These are phyloP conservation scores for Muraenolepis orangiensis DNA, from an alignment of 2,797 vertebrate species.

Conservation along the genomic window DNA sequence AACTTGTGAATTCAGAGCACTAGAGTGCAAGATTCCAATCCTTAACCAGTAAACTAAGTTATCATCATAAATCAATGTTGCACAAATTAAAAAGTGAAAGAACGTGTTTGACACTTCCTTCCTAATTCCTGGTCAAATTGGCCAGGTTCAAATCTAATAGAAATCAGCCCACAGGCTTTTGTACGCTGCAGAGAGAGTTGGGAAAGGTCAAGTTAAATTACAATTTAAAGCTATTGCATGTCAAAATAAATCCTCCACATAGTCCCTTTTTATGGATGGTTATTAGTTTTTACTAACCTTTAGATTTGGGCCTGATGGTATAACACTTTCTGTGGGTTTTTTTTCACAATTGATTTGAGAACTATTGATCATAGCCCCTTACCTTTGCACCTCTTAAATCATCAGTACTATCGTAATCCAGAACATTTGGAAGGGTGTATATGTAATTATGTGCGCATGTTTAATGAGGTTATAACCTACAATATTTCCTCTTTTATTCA, in stretches of 20 bases:
- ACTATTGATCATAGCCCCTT: neutral
- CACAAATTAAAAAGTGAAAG: neutral
- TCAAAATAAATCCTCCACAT: neutral
- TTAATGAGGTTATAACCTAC: constrained; percentile 12
- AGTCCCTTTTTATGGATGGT: neutral
- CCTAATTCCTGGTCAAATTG: neutral
- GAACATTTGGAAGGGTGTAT: neutral
- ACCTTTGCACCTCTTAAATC: neutral
- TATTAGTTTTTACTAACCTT: neutral
- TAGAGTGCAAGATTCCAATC: neutral
- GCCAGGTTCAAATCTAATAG: neutral
- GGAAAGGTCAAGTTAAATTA: neutral
- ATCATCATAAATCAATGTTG: neutral
- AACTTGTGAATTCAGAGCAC: neutral
- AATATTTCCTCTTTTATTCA: constrained; percentile 38
- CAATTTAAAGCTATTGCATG: neutral
- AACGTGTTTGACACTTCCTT: neutral
- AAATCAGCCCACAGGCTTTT: too few species aligned
- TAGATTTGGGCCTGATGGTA: neutral
- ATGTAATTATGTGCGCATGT: neutral
- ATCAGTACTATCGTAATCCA: neutral
- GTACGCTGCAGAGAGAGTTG: neutral
- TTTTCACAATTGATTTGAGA: neutral
- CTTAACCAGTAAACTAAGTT: neutral
- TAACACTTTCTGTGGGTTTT: neutral